Percentiles rank a stretch among this genome's conserved stretches.
phyloP scores from a whole-genome alignment of 2,888 invertebrate species.

The Acronicta aceris region DNA sequence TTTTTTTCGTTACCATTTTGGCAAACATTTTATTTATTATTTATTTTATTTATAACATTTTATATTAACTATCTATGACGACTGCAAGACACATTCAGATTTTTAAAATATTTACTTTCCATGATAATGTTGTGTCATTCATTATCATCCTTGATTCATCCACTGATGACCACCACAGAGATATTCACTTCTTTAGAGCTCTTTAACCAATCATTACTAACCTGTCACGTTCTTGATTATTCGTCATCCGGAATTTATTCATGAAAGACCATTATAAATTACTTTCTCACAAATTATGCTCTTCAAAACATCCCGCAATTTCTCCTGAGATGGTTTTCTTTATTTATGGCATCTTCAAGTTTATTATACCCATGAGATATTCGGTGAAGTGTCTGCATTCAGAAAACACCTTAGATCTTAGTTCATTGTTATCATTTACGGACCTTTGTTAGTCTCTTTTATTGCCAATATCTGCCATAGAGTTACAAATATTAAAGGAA shows the following conservation, averaged over 20 bases:
- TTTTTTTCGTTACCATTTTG: too few species aligned
- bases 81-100: too few species aligned
- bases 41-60: too few species aligned
- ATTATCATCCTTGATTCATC: too few species aligned
- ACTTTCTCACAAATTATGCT: constrained; percentile 38
- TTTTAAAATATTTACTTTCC: too few species aligned
- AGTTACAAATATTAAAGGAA: constrained; percentile 30
- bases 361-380: constrained; percentile 53
- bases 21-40: too few species aligned
- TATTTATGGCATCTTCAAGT: constrained; percentile 49
- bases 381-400: constrained; percentile 44
- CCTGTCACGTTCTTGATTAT: neutral
- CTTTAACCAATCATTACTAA: too few species aligned
- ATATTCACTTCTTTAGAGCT: too few species aligned
- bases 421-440: constrained; percentile 54
- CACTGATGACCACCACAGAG: too few species aligned
- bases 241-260: constrained; percentile 18
- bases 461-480: constrained; percentile 27
- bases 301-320: constrained; percentile 49
- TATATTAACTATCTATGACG: too few species aligned
- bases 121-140: too few species aligned
- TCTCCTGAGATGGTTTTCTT: constrained; percentile 45
- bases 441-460: constrained; percentile 35
- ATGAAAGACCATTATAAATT: constrained; percentile 30
- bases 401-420: constrained; percentile 46